Percentiles rank a stretch among this genome's conserved stretches.
Evolutionary conservation across 2,797 vertebrate species (phyloP).

Genomic region (Urophycis tenuis): DNA sequence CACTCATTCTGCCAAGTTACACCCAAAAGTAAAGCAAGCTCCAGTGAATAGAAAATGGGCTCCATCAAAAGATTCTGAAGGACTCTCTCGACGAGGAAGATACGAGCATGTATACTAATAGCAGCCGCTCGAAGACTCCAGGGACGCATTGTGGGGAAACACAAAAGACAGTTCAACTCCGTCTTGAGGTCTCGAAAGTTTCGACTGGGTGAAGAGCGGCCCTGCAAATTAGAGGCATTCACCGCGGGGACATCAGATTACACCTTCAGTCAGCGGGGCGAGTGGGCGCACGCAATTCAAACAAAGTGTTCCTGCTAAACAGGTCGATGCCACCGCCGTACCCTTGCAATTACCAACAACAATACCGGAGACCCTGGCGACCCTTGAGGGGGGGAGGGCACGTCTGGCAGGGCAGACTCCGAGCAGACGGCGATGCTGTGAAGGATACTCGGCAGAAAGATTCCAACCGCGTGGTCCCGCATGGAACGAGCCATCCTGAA

Average conservation of each 20-base stretch:
- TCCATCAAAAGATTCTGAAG: background rate
- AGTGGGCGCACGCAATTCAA: slow-evolving; percentile 6
- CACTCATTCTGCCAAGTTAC: background rate
- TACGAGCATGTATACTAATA: background rate
- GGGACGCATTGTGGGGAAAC: background rate
- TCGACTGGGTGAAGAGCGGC: background rate
- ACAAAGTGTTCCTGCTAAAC: slow-evolving; percentile 24
- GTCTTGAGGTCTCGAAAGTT: background rate
- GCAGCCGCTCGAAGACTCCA: background rate
- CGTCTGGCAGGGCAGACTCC: background rate
- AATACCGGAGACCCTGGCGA: slow-evolving; percentile 1
- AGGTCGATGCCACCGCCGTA: slow-evolving; percentile 30
- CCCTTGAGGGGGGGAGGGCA: too few species aligned
- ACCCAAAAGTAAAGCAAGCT: background rate
- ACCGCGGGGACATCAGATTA: background rate
- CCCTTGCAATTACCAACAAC: slow-evolving; percentile 32
- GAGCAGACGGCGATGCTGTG: background rate
- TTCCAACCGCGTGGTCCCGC: background rate
- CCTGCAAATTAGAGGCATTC: background rate
- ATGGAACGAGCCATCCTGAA: background rate
- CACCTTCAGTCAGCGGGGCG: slow-evolving; percentile 27
- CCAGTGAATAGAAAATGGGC: slow-evolving; percentile 11
- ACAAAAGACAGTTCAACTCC: background rate
- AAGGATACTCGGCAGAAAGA: background rate
- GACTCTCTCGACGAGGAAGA: background rate